phyloP scores from a whole-genome alignment of 1,140 invertebrate genomes.

The Penaeus japonicus region DNA sequence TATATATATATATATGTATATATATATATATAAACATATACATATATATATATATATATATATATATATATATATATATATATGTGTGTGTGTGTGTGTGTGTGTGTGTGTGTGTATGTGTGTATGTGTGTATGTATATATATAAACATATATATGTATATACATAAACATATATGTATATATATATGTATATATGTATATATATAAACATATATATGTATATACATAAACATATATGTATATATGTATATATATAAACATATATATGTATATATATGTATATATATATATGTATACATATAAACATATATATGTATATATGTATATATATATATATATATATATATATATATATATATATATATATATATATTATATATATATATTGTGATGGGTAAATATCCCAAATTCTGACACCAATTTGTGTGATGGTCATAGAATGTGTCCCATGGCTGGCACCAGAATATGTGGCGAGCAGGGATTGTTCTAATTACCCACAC shows the following conservation, averaged over 20 bases:
- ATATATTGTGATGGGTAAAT: no score
- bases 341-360: background rate
- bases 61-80: background rate
- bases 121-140: background rate
- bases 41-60: constrained; percentile 1
- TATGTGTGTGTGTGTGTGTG: background rate
- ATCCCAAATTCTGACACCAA: no score
- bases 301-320: background rate
- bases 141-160: background rate
- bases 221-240: background rate
- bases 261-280: background rate
- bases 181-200: background rate
- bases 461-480: no score
- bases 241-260: background rate
- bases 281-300: background rate
- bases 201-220: no score
- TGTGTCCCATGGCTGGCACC: no score
- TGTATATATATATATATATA: background rate
- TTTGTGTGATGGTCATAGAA: no score
- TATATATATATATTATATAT: background rate
- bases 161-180: background rate
- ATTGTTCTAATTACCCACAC: no score
- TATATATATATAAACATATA: background rate
- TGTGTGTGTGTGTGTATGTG: background rate
- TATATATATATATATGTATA: background rate